Evolutionary conservation across 2,888 invertebrate genomes (phyloP).

Genomic region (Chromoteleia sp.): DNA sequence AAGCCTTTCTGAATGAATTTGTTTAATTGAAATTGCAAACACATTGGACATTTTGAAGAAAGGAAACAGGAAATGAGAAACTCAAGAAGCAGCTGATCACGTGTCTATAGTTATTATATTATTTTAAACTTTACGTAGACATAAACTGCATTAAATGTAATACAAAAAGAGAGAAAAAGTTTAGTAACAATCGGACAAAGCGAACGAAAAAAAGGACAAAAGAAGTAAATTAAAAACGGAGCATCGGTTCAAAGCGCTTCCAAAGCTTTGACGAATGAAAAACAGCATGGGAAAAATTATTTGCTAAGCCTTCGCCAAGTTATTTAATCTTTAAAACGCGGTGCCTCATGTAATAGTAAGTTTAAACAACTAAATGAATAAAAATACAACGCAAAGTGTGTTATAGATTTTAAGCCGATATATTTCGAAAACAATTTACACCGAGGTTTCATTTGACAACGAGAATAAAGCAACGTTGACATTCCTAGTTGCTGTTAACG

Average conservation of each 20-base stretch:
- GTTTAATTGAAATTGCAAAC: slow-evolving; percentile 3
- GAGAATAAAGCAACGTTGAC: slow-evolving; percentile 12
- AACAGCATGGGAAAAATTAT: background rate
- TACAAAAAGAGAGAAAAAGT: background rate
- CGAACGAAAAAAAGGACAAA: too few relatives aligned
- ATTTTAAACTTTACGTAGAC: too few relatives aligned
- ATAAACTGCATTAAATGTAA: background rate
- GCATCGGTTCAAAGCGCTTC: slow-evolving; percentile 13
- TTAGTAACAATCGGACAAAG: slow-evolving; percentile 10
- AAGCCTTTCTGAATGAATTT: too few relatives aligned
- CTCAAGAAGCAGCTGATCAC: background rate
- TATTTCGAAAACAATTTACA: slow-evolving; percentile 55
- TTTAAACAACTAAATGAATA: slow-evolving; percentile 28
- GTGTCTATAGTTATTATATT: too few relatives aligned
- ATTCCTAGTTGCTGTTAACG: background rate
- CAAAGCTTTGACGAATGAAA: slow-evolving; percentile 10
- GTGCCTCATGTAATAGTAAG: slow-evolving; percentile 62
- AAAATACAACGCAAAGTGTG: slow-evolving; percentile 38
- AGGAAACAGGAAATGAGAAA: too few relatives aligned
- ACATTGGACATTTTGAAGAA: slow-evolving; percentile 1
- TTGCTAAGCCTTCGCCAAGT: slow-evolving; percentile 39
- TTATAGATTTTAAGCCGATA: slow-evolving; percentile 49
- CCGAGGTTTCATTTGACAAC: slow-evolving; percentile 37
- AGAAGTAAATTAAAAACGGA: too few relatives aligned
- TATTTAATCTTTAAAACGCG: slow-evolving; percentile 64